Conservation (phyloP, 1,140 invertebrate genomes). For the Eulimnadia texana region DNA sequence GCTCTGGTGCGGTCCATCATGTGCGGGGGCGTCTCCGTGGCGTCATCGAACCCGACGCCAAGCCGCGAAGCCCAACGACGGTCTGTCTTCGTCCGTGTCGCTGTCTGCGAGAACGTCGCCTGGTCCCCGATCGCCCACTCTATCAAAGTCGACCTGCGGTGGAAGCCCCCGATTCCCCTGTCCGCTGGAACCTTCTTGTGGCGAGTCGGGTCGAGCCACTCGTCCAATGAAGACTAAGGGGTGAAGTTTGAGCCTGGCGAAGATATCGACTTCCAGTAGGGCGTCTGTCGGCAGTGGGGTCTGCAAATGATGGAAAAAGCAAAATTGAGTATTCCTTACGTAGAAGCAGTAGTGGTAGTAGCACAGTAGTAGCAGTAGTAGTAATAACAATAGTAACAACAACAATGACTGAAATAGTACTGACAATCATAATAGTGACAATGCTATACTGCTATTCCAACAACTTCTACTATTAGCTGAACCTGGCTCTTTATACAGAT, state of each 20-base stretch:
- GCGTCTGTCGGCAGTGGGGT: neutral
- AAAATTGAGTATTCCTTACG: too few relatives aligned
- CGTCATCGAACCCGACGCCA: constrained; percentile 22
- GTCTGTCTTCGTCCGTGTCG: constrained; percentile 20
- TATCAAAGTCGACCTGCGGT: constrained; percentile 24
- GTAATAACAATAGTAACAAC: too few relatives aligned
- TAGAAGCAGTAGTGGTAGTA: too few relatives aligned
- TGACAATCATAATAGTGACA: too few relatives aligned
- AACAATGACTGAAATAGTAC: too few relatives aligned
- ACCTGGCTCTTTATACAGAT: too few relatives aligned
- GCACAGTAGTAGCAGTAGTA: too few relatives aligned
- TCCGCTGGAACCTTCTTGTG: constrained; percentile 13
- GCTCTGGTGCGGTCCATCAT: constrained; percentile 28
- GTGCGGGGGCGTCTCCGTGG: constrained; percentile 3
- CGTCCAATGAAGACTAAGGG: neutral
- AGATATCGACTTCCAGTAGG: neutral
- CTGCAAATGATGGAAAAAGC: too few relatives aligned
- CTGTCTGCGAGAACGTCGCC: constrained; percentile 24
- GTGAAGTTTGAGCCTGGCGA: neutral
- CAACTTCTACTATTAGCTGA: too few relatives aligned
- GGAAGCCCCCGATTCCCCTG: constrained; percentile 26
- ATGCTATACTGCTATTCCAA: too few relatives aligned
- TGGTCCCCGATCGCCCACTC: constrained; percentile 26
- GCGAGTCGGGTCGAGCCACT: neutral
- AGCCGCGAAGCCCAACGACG: constrained; percentile 23